phyloP scores from a whole-genome alignment of 2,797 vertebrate genomes.

The Anguilla anguilla region DNA sequence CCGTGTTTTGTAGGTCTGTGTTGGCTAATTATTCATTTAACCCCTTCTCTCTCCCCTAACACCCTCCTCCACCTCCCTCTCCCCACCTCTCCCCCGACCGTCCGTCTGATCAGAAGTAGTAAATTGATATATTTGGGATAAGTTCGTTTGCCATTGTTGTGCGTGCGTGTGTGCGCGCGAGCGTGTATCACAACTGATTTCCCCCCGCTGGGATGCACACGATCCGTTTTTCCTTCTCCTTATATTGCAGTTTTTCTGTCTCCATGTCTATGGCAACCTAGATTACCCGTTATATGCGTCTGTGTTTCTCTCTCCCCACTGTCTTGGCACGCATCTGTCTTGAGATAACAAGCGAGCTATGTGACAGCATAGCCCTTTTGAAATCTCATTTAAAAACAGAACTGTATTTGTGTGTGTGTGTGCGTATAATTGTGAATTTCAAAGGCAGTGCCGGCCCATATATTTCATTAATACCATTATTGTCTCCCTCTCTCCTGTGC shows the following conservation, averaged over 20 bases:
- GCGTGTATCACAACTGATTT: slow-evolving; percentile 13
- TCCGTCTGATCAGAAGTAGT: slow-evolving; percentile 5
- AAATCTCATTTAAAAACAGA: neutral
- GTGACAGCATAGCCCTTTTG: too few relatives aligned
- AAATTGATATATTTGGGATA: neutral
- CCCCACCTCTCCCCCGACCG: neutral
- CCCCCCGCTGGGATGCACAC: neutral
- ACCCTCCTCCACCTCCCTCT: neutral
- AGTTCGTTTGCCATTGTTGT: slow-evolving; percentile 3
- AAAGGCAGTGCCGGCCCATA: neutral
- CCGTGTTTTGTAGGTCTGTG: neutral
- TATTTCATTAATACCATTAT: slow-evolving; percentile 21
- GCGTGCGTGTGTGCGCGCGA: neutral
- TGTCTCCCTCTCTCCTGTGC: slow-evolving; percentile 27
- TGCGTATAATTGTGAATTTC: neutral
- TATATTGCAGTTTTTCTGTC: slow-evolving; percentile 26
- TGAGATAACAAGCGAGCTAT: slow-evolving; percentile 25
- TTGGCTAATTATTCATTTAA: slow-evolving; percentile 35
- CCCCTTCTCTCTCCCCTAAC: slow-evolving; percentile 22
- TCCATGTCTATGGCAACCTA: slow-evolving; percentile 39
- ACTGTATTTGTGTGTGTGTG: neutral
- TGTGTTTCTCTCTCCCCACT: neutral
- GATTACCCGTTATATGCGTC: neutral
- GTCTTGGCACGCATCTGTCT: neutral
- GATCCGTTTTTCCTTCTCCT: slow-evolving; percentile 28